A percentile compares a stretch with the other conserved stretches of the same genome.
Evolutionary conservation across 1,140 invertebrate genomes (phyloP).

Genomic region (Lepidurus arcticus): DNA sequence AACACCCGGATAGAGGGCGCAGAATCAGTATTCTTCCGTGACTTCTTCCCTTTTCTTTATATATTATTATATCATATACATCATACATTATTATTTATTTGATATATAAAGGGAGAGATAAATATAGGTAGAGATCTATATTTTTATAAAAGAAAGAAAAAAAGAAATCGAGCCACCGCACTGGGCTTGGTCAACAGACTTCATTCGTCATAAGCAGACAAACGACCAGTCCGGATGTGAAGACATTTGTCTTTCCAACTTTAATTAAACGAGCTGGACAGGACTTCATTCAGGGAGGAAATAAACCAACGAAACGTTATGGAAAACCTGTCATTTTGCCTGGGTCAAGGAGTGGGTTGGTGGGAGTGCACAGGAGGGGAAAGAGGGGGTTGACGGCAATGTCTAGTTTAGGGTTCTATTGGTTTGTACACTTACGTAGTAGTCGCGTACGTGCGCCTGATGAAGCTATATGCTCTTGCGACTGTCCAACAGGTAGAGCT

Average conservation of each 20-base stretch:
- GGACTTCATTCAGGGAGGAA: neutral
- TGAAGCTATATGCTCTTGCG: neutral
- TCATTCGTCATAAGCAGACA: neutral
- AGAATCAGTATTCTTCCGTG: neutral
- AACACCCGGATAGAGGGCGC: neutral
- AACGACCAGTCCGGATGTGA: neutral
- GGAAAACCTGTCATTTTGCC: neutral
- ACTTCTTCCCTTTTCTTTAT: neutral
- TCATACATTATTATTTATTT: too few relatives aligned
- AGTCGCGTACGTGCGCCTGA: neutral
- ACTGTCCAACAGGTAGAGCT: neutral
- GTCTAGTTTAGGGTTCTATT: too few relatives aligned
- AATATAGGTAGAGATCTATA: too few relatives aligned
- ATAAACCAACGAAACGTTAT: neutral
- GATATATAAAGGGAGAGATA: too few relatives aligned
- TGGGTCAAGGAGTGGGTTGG: neutral
- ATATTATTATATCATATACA: neutral
- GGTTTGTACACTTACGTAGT: too few relatives aligned
- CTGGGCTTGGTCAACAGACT: neutral
- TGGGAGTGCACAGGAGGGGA: too few relatives aligned
- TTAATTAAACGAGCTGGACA: constrained; percentile 3
- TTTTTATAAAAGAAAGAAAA: too few relatives aligned
- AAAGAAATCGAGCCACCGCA: neutral
- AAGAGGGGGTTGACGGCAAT: too few relatives aligned
- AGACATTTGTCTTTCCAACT: neutral